Conservation (phyloP, 2,113 vertebrate species). For the Melospiza melodia region DNA sequence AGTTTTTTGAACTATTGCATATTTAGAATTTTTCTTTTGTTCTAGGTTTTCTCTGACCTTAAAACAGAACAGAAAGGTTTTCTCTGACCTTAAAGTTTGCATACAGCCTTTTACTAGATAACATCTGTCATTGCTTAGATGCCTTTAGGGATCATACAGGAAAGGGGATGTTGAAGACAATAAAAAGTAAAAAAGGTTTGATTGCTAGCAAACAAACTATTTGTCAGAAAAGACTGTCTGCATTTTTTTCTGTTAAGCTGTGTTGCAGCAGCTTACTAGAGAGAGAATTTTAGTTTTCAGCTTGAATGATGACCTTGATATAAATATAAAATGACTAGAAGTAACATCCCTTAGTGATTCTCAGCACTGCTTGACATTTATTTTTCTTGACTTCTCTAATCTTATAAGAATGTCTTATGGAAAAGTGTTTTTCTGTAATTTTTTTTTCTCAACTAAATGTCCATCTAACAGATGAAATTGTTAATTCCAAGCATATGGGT, state of each 20-base stretch:
- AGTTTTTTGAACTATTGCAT: background rate
- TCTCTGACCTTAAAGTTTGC: background rate
- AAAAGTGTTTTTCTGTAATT: background rate
- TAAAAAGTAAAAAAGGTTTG: background rate
- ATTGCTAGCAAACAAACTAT: background rate
- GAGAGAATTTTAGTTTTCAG: background rate
- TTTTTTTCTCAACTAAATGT: background rate
- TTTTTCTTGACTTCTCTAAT: background rate
- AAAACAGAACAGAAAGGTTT: background rate
- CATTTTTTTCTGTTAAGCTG: background rate
- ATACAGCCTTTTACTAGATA: background rate
- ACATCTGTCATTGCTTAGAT: background rate
- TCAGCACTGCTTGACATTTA: background rate
- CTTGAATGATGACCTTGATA: background rate
- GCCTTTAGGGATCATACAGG: background rate
- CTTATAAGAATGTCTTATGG: background rate
- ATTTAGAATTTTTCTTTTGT: background rate
- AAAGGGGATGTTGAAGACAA: background rate
- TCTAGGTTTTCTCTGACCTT: background rate
- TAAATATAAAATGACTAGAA: conserved; percentile 6
- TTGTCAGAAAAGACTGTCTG: background rate
- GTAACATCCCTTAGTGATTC: background rate
- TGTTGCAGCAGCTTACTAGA: background rate
- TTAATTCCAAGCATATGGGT: background rate
- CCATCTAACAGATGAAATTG: background rate